Evolutionary conservation across 2,797 vertebrate species (phyloP), one percentile per base, ranked within the genome.

Genomic region (Enteromius argenteus): DNA sequence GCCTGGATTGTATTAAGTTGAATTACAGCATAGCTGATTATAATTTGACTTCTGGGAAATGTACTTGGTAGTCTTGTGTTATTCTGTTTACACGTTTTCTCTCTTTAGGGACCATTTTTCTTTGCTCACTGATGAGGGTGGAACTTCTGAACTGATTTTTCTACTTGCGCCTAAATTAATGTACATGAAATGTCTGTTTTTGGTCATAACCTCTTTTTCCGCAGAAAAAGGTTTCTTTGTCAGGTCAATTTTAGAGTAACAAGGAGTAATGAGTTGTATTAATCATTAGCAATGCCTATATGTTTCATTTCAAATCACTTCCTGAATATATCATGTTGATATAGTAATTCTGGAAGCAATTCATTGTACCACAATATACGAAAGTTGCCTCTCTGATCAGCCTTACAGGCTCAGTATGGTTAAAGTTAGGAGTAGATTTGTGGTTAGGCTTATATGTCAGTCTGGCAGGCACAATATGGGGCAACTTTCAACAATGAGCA

Each of bases 11-110:
- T 77, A 67, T 58, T 49, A 75, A 30, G 5, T 49, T 46, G 7
- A 21, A 11, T 77, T 77, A 68, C 4, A 13, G 46, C 73, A 44
- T 42, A 32, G 56, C 49, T 83, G 73, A 58, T 68, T 83, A 30
- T 77, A 68, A 76, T 76, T 83, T 68, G 62, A 69, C 62, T 27
- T 56, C 49, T 76, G 73, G 73, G 73, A 77, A 83, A 69, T 67
- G 64, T 53, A 51, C 14, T 68, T 77, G 14, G 37, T 32, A n/a
- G 49, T 35, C 35, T 69, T 10, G 32, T 23, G 71, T 77, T 66
- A 75, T 83, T 77, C n/a, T 67, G 62, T 44, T 84, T 68, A 35
- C 23, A 58, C 81, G n/a, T 35, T 69, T 77, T 68, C 23, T 77
- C 21, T 78, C 49, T 78, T 69, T 35, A 23, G 64, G 74, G 64